phyloP scores from a whole-genome alignment of 2,113 vertebrate species.

The Prolemur simus region DNA sequence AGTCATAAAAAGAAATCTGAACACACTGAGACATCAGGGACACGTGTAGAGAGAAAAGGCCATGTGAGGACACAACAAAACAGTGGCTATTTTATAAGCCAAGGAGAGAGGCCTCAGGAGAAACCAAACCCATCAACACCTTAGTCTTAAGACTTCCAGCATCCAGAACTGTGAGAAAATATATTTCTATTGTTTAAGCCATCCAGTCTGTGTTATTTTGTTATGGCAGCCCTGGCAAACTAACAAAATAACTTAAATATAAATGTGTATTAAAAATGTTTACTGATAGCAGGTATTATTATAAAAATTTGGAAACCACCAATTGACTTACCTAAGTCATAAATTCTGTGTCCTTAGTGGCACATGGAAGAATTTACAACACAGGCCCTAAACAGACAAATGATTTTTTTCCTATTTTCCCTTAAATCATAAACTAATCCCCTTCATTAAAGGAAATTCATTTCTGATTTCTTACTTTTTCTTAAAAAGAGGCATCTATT shows the following conservation, averaged over 20 bases:
- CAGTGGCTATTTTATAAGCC: background rate
- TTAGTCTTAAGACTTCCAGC: background rate
- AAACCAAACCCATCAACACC: background rate
- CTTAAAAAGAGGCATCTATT: background rate
- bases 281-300: background rate
- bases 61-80: background rate
- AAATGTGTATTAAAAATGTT: background rate
- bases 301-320: background rate
- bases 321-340: background rate
- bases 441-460: background rate
- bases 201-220: background rate
- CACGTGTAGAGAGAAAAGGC: background rate
- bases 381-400: background rate
- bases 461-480: background rate
- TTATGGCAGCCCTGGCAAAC: background rate
- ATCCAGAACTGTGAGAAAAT: background rate
- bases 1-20: background rate
- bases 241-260: background rate
- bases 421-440: background rate
- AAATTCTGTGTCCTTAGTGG: background rate
- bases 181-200: background rate
- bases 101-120: background rate
- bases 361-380: background rate
- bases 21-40: background rate
- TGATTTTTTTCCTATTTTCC: background rate